Base-by-base conservation (phyloP, 2,888 invertebrate species). In the Perizoma flavofasciatum region DNA sequence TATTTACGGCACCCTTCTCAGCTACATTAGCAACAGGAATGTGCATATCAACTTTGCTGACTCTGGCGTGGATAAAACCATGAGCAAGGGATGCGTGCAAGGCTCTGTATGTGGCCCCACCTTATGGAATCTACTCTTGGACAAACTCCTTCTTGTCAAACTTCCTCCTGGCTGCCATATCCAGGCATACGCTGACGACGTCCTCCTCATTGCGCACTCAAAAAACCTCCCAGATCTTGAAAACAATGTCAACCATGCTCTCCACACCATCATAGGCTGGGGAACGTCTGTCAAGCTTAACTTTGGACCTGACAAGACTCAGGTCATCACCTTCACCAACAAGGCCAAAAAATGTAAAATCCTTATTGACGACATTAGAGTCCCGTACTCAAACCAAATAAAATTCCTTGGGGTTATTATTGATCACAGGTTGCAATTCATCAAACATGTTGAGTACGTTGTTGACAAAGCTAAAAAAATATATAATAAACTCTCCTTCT, bases 71-170 rank as follows among this genome's bases (percentile, higher is more conserved):
- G 32, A 37, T 7, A 69, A 64, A 48, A 43, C 11, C 0, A 50
- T 49, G 37, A 60, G 55, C 8, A 51, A 46, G 22, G 69, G 69
- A 0, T 69, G 69, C 47, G 50, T 67, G 0, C 69, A 69, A 49
- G 69, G 67, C 4, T 55, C 55, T 9, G 41, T 48, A 5, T 49
- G 33, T n/a, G 47, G 44, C 6, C 44, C 44, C 5, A 44, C 22
- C 7, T 6, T 11, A 7, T 37, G 37, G 47, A 47, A 32, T 9
- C 34, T 33, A 6, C 1, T 33, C 6, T 32, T 47, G 34, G 48
- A 48, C 7, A 5, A 35, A 4, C 48, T 48, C n/a, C 22, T 44
- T 5, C 48, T 35, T 6, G n/a, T 10, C 6, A 9, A 9, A 4
- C n/a, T 48, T 4, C 48, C 48, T 7, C 5, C 4, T 3, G 37